A percentile compares a stretch with the other conserved stretches of the same genome.
Evolutionary conservation across 1,140 invertebrate species (phyloP).

Genomic region (Drosophila sp.): DNA sequence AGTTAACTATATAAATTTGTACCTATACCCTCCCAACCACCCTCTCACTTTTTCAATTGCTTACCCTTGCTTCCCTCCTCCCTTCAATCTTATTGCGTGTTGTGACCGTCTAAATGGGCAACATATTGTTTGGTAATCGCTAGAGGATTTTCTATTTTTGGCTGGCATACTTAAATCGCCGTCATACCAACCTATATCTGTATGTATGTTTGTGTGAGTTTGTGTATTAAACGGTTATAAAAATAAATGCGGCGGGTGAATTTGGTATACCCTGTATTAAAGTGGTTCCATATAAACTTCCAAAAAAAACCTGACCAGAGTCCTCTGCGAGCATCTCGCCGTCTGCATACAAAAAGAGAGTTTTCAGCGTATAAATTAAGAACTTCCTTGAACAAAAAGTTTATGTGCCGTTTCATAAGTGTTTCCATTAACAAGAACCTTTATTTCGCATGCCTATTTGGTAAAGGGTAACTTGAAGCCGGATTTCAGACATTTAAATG

Average conservation of each 20-base stretch:
- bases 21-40: not conserved
- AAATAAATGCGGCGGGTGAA: not conserved
- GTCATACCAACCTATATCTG: conserved; percentile 11
- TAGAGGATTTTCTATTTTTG: conserved; percentile 58
- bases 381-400: too few relatives aligned
- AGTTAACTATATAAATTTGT: not conserved
- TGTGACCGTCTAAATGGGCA: conserved; percentile 49
- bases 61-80: not conserved
- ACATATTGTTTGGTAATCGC: conserved; percentile 65
- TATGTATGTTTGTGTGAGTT: not conserved
- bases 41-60: not conserved
- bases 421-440: too few relatives aligned
- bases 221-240: conserved; percentile 12
- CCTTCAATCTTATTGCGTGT: not conserved
- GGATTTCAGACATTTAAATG: not conserved
- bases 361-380: too few relatives aligned
- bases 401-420: too few relatives aligned
- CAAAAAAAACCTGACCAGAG: not conserved
- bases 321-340: too few relatives aligned
- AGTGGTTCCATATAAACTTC: not conserved
- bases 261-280: not conserved
- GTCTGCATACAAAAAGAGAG: too few relatives aligned
- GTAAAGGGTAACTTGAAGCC: not conserved
- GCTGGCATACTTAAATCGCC: conserved; percentile 24
- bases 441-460: too few relatives aligned